Conservation (phyloP, 2,113 vertebrate species). For the Melanotaenia duboulayi region DNA sequence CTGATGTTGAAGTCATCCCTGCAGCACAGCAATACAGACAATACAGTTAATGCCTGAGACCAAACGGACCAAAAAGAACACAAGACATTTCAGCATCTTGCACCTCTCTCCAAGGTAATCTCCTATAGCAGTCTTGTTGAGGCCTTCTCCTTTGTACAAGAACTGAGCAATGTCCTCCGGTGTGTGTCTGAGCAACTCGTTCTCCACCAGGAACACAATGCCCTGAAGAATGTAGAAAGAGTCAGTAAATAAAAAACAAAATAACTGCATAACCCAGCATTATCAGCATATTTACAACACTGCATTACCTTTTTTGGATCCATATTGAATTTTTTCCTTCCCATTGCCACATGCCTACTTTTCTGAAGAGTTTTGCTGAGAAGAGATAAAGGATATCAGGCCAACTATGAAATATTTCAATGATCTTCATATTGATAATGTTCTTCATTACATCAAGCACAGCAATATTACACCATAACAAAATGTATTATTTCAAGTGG, state of each 20-base stretch:
- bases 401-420: neutral
- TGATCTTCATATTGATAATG: neutral
- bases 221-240: slow-evolving; percentile 76
- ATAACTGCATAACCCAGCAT: neutral
- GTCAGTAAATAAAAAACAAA: neutral
- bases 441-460: neutral
- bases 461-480: neutral
- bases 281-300: neutral
- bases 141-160: slow-evolving; percentile 93
- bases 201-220: slow-evolving; percentile 91
- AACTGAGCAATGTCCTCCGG: slow-evolving; percentile 91
- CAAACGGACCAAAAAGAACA: neutral
- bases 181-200: slow-evolving; percentile 89
- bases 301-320: slow-evolving; percentile 90
- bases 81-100: neutral
- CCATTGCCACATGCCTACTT: slow-evolving; percentile 92
- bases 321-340: slow-evolving; percentile 90
- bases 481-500: neutral
- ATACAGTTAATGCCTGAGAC: slow-evolving; percentile 7
- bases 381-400: slow-evolving; percentile 8
- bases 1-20: slow-evolving; percentile 93
- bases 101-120: slow-evolving; percentile 94
- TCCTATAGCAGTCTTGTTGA: slow-evolving; percentile 94
- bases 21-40: slow-evolving; percentile 17
- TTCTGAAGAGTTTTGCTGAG: slow-evolving; percentile 92